Evolutionary conservation across 2,113 vertebrate species (phyloP), one percentile per base, ranked within the genome.

Genomic region (Seriola dumerili): DNA sequence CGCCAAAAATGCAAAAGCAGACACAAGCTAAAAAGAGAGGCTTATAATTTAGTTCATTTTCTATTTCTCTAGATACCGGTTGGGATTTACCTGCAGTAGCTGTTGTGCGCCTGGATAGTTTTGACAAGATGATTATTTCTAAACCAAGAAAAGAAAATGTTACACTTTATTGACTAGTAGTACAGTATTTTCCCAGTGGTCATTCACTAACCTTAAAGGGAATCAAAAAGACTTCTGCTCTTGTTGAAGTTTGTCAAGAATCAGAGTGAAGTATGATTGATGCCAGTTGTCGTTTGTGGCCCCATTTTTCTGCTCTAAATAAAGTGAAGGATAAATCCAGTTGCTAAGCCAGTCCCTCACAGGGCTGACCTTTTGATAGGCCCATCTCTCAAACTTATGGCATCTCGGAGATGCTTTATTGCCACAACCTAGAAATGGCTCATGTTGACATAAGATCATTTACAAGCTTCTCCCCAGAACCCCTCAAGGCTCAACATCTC

Each of bases 281-380:
- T 92, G 87, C 44, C 0, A 29, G 71, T 68, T 58, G 59, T 82
- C n/a, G 40, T 80, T 74, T 40, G 75, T 71, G 77, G 88, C 86
- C 89, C 84, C 69, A 69, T 93, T 93, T 94, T 91, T 93, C 86
- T 85, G 93, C 93, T 92, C 94, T 88, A 93, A 93, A 94, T 93
- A 93, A 94, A 91, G 80, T 4, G 73, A 89, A 89, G 86, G 91
- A 94, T 93, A 89, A 92, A 92, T 91, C 93, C 89, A 88, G 83
- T 86, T 78, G 76, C 84, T 81, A 83, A 90, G 88, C 83, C 86
- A 85, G 91, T 91, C 88, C 86, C 89, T 89, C 85, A 80, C 84
- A 92, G 83, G 79, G 79, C 86, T 91, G 89, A 92, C 92, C 93
- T 94, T 94, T 91, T 90, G 89, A 94, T 91, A 88, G 90, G 90